Base-by-base conservation (phyloP, 2,888 invertebrate genomes). In the Apamea monoglypha region DNA sequence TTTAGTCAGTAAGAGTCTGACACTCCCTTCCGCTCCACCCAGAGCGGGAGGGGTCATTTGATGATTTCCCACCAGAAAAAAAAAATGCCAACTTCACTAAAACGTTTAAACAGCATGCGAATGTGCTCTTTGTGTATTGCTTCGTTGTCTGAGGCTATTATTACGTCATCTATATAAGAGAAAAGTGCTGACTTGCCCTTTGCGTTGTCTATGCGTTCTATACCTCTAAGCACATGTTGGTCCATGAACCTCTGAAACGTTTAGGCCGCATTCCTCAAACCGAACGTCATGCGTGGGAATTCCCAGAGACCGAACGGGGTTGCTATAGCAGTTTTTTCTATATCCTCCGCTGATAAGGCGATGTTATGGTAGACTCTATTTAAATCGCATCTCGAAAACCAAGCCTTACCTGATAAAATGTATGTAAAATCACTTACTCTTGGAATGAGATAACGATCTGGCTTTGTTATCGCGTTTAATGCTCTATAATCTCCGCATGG, bases 291-390 rank as follows among this genome's bases (percentile, higher is more conserved):
- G 32, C 69, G 69, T 32, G 69, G 50, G 6, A 69, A 69, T 32
- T 32, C 32, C 69, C 69, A 50, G 14, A 69, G 69, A 21, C 69
- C 69, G 14, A 69, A 69, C 1, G 50, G 47, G 32, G 32, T 32
- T 32, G 32, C 32, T 32, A 32, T 32, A 32, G 32, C 47, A 0
- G 68, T 50, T 68, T 68, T 68, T 68, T 47, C 68, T 25, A 68
- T 47, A 47, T 47, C 47, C 10, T 68, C 68, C 18, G 47, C 21
- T 50, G 68, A n/a, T 21, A 69, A 21, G 1, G 71, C 18, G 18
- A 59, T 71, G 6, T 71, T 40, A 71, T 71, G 71, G 10, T 71
- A 71, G 0, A 56, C 56, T 10, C 71, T 71, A 59, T 71, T 71
- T 59, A 71, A 40, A 71, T 59, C 56, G 5, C 18, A 6, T 18